phyloP scores from a whole-genome alignment of 92 coral and sea anemone genomes.

The Porites divaricata region DNA sequence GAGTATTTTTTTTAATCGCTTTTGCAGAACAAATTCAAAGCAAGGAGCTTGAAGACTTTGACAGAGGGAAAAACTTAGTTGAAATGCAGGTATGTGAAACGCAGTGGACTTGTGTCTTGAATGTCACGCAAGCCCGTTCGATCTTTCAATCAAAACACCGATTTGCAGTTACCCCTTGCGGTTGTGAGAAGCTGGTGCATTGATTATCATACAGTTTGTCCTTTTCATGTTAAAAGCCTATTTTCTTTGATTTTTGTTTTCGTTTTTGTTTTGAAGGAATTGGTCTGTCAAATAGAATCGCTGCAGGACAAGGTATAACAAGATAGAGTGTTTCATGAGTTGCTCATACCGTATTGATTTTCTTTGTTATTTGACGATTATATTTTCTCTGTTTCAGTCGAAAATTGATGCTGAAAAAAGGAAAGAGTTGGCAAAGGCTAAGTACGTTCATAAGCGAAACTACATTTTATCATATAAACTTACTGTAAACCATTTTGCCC shows the following conservation, averaged over 20 bases:
- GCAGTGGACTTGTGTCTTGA: neutral
- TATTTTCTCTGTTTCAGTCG: constrained; percentile 35
- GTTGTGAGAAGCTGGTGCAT: no score
- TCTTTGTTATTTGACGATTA: neutral
- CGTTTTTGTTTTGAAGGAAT: constrained; percentile 47
- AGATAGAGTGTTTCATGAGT: neutral
- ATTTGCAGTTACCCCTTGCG: no score
- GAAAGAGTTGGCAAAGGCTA: constrained; percentile 56
- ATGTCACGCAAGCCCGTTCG: no score
- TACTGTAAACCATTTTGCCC: neutral
- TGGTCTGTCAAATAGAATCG: constrained; percentile 67
- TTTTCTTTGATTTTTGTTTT: neutral
- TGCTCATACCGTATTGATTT: neutral
- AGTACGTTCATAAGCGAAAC: constrained; percentile 40
- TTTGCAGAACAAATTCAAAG: constrained; percentile 78
- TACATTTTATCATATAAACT: neutral
- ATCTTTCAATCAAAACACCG: no score
- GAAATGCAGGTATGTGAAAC: constrained; percentile 82
- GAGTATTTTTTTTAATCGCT: neutral
- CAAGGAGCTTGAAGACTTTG: constrained; percentile 68
- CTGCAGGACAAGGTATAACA: constrained; percentile 48
- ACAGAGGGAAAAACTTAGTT: constrained; percentile 61
- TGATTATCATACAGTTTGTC: neutral
- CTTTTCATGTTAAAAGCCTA: neutral
- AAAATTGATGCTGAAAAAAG: constrained; percentile 65